Evolutionary conservation across 2,113 vertebrate genomes (phyloP).

Genomic region (Labeo rohita): DNA sequence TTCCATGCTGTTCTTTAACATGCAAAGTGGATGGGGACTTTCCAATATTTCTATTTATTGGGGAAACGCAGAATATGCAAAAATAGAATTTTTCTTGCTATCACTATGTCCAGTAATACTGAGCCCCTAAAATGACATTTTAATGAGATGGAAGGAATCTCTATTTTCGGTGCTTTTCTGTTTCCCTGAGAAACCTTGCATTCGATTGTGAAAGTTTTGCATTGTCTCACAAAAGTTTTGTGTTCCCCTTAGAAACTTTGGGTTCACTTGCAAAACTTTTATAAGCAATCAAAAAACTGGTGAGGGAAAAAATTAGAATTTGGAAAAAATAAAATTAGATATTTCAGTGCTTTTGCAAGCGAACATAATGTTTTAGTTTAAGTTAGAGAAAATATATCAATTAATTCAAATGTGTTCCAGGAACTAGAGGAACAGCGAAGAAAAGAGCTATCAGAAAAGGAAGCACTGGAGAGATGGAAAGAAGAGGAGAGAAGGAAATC

Average conservation of each 20-base stretch:
- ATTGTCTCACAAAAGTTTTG: neutral
- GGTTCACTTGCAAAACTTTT: neutral
- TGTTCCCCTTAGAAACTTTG: neutral
- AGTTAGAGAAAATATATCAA: neutral
- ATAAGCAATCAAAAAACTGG: neutral
- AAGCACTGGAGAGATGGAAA: slow-evolving; percentile 74
- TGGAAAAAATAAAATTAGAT: too few species aligned
- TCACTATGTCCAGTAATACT: neutral
- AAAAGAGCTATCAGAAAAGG: slow-evolving; percentile 63
- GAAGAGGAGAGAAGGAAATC: slow-evolving; percentile 74
- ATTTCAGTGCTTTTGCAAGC: too few species aligned
- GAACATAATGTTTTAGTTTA: neutral
- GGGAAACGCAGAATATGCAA: neutral
- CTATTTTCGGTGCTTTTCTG: too few species aligned
- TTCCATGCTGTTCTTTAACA: neutral
- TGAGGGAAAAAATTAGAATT: neutral
- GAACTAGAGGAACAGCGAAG: slow-evolving; percentile 66
- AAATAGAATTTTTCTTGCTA: neutral
- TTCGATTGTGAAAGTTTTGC: too few species aligned
- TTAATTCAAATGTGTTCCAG: slow-evolving; percentile 53
- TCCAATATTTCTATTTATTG: neutral
- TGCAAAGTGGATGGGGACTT: neutral
- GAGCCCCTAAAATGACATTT: neutral
- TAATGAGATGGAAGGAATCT: neutral
- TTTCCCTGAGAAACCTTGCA: too few species aligned